These are phyloP conservation scores for Harlomillsia oculata DNA, from an alignment of 1,140 invertebrate genomes.

Conservation along the genomic window DNA sequence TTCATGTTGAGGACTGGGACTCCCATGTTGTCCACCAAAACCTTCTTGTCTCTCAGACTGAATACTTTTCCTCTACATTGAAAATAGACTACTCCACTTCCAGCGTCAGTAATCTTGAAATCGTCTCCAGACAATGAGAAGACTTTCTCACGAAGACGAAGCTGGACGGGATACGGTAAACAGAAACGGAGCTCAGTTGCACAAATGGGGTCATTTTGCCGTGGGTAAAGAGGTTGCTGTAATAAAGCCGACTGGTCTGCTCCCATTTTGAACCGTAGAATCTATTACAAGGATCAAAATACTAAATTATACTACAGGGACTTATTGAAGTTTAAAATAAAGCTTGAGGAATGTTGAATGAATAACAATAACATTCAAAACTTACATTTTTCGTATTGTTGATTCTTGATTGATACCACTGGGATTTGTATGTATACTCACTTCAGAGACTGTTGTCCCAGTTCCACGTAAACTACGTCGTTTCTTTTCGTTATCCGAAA, in stretches of 20 bases:
- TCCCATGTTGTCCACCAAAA: conserved; percentile 19
- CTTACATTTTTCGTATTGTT: too few relatives aligned
- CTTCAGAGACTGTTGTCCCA: too few relatives aligned
- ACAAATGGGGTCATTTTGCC: conserved; percentile 18
- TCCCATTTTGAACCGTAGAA: neutral
- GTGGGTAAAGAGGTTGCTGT: neutral
- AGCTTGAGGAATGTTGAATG: too few relatives aligned
- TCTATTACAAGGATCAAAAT: too few relatives aligned
- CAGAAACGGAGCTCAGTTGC: conserved; percentile 24
- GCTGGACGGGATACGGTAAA: conserved; percentile 15
- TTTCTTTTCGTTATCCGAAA: too few relatives aligned
- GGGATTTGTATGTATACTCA: too few relatives aligned
- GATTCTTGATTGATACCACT: too few relatives aligned
- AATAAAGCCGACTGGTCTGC: neutral
- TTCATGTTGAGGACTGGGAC: conserved; percentile 24
- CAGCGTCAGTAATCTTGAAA: conserved; percentile 19
- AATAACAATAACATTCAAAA: too few relatives aligned
- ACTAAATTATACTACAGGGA: too few relatives aligned
- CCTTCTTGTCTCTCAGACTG: conserved; percentile 25
- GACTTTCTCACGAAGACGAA: conserved; percentile 22
- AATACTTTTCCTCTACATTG: conserved; percentile 17
- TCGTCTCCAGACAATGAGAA: conserved; percentile 23
- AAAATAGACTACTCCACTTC: conserved; percentile 18
- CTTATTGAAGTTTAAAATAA: too few relatives aligned
- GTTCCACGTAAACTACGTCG: too few relatives aligned